Evolutionary conservation across 2,888 invertebrate genomes (phyloP).

Genomic region (Phengaris alcon): DNA sequence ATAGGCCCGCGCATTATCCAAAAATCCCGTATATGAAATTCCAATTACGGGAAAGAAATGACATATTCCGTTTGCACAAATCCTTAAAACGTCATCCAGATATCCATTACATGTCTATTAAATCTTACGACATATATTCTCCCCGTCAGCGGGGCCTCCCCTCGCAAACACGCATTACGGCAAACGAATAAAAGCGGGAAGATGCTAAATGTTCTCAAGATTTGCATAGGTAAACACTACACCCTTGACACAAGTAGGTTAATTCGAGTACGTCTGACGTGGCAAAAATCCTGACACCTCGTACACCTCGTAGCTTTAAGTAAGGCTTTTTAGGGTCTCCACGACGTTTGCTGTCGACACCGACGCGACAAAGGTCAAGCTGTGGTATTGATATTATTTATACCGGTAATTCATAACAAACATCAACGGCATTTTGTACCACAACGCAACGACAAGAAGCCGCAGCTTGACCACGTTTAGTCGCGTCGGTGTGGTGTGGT

Average conservation of each 20-base stretch:
- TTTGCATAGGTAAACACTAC: conserved; percentile 75
- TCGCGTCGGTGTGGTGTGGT: no score
- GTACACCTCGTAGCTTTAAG: neutral
- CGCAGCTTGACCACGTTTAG: no score
- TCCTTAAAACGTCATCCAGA: conserved; percentile 80
- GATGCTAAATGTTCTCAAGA: conserved; percentile 76
- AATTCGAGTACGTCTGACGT: conserved; percentile 14
- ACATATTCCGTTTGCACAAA: conserved; percentile 79
- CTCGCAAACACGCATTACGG: conserved; percentile 77
- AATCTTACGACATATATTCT: conserved; percentile 79
- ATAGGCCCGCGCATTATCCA: conserved; percentile 64
- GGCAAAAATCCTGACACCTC: neutral
- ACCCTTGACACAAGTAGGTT: conserved; percentile 24
- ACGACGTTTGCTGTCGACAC: no score
- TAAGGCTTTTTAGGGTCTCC: no score
- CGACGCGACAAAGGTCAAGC: no score
- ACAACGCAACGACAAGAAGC: no score
- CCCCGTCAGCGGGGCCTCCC: conserved; percentile 73
- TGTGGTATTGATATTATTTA: no score
- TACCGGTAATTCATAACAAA: no score
- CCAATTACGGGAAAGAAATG: conserved; percentile 73
- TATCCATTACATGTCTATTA: conserved; percentile 80
- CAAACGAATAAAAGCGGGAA: conserved; percentile 79
- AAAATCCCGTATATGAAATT: conserved; percentile 76
- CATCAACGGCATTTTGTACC: no score